Conservation (phyloP, 2,888 invertebrate species). For the Macrophya annulata region DNA sequence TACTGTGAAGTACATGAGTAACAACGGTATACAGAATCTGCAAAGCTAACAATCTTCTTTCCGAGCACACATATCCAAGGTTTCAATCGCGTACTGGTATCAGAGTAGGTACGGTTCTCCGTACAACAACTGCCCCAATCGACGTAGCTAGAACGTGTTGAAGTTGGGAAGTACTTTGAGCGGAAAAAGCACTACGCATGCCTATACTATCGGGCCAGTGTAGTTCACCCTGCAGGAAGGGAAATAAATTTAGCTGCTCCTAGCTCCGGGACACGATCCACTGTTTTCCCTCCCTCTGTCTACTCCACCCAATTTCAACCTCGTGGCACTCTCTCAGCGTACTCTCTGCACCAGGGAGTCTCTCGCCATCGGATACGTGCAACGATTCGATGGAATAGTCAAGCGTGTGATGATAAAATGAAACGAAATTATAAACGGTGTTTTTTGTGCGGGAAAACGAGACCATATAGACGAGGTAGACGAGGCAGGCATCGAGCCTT, state of each 20-base stretch:
- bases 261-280: constrained; percentile 49
- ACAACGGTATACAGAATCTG: constrained; percentile 18
- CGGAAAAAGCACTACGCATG: constrained; percentile 33
- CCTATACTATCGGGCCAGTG: neutral
- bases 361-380: constrained; percentile 43
- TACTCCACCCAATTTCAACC: neutral
- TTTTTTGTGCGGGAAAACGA: neutral
- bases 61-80: neutral
- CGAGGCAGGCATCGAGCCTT: neutral
- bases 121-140: constrained; percentile 28
- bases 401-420: constrained; percentile 48
- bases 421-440: constrained; percentile 30
- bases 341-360: constrained; percentile 16
- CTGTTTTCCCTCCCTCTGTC: constrained; percentile 29
- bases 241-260: constrained; percentile 43
- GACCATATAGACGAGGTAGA: neutral
- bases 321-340: constrained; percentile 30
- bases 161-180: constrained; percentile 1
- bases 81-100: constrained; percentile 9
- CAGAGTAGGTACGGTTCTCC: neutral
- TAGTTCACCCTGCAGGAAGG: constrained; percentile 1
- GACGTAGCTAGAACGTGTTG: constrained; percentile 32
- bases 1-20: constrained; percentile 39
- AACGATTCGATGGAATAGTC: constrained; percentile 27
- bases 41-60: constrained; percentile 44